Percentiles rank a stretch among this genome's conserved stretches.
Conservation (phyloP, 2,888 invertebrate genomes). For the Cryptus armator region DNA sequence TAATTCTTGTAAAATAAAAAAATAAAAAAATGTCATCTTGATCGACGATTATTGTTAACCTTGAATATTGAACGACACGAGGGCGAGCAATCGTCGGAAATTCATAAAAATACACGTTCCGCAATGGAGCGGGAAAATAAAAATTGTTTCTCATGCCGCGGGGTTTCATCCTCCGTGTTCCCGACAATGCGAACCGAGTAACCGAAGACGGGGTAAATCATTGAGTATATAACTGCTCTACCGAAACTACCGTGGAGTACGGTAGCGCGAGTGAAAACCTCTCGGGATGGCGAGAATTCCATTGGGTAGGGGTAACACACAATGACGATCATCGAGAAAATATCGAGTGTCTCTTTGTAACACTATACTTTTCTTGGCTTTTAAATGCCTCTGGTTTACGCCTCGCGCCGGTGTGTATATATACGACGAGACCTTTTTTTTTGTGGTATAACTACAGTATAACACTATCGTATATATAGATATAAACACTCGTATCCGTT, state of each 20-base stretch:
- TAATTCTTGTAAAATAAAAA: no score
- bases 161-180: conserved; percentile 8
- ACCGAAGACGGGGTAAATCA: conserved; percentile 81
- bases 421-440: conserved; percentile 10
- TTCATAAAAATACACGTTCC: neutral
- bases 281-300: conserved; percentile 44
- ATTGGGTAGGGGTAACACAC: conserved; percentile 69
- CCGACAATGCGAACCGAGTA: conserved; percentile 73
- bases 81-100: no score
- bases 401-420: conserved; percentile 34
- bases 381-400: conserved; percentile 80
- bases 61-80: no score
- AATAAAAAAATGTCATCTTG: no score
- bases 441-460: neutral
- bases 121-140: neutral
- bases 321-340: conserved; percentile 84
- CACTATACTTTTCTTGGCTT: conserved; percentile 82
- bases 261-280: conserved; percentile 68
- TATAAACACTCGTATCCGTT: conserved; percentile 56
- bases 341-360: conserved; percentile 83
- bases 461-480: neutral
- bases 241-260: conserved; percentile 66
- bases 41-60: no score
- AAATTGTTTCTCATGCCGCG: neutral
- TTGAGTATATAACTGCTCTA: conserved; percentile 64